Conservation (phyloP, 1,140 invertebrate genomes). For the Chrysomallon squamiferum region DNA sequence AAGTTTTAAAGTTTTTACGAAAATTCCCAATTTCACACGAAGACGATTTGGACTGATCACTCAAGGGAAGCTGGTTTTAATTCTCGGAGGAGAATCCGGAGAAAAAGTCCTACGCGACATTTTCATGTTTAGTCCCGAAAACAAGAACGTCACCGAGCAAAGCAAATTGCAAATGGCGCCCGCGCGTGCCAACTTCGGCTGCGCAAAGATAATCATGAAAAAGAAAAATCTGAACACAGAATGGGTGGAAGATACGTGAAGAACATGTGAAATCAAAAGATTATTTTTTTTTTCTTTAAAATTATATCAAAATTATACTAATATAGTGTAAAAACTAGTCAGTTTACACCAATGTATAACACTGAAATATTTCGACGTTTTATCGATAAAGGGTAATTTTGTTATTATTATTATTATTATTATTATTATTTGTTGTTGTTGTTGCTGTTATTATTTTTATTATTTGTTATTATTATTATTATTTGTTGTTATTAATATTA, state of each 20-base stretch:
- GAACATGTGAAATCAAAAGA: neutral
- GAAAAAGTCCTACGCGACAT: slow-evolving; percentile 32
- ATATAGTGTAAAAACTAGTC: too few relatives aligned
- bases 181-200: slow-evolving; percentile 38
- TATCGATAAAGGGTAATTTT: too few relatives aligned
- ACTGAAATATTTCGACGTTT: too few relatives aligned
- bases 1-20: slow-evolving; percentile 16
- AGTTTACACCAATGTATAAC: too few relatives aligned
- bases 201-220: slow-evolving; percentile 37
- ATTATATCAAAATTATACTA: too few relatives aligned
- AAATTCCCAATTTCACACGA: slow-evolving; percentile 33
- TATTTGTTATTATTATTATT: too few relatives aligned
- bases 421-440: too few relatives aligned
- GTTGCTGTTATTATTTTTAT: too few relatives aligned
- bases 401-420: too few relatives aligned
- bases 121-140: slow-evolving; percentile 29
- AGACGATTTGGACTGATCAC: slow-evolving; percentile 38
- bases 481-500: too few relatives aligned
- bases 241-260: neutral
- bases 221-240: slow-evolving; percentile 36
- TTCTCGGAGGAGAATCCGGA: slow-evolving; percentile 37
- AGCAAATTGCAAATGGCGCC: slow-evolving; percentile 18
- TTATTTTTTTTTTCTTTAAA: too few relatives aligned
- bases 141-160: too few relatives aligned
- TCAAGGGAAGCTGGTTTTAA: slow-evolving; percentile 28